A percentile compares a stretch with the other conserved stretches of the same genome.
These are phyloP conservation scores for Andrena haemorrhoa DNA, from an alignment of 2,888 invertebrate genomes.

Conservation along the genomic window DNA sequence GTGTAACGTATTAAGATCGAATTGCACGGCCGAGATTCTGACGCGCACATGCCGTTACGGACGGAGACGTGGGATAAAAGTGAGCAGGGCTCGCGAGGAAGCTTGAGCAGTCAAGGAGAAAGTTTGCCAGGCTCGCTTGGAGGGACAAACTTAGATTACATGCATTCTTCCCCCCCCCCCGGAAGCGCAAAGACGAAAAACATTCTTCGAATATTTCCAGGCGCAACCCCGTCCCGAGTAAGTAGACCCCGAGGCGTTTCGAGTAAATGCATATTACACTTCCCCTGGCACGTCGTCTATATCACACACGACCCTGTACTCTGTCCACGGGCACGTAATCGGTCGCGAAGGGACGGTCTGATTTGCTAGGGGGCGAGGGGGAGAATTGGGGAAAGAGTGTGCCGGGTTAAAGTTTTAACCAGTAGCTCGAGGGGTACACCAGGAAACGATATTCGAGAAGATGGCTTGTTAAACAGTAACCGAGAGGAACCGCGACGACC, in stretches of 20 bases:
- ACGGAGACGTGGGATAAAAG: constrained; percentile 4
- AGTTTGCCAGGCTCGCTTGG: constrained; percentile 15
- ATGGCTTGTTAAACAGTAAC: constrained; percentile 68
- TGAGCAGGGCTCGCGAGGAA: constrained; percentile 9
- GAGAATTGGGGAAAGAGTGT: constrained; percentile 48
- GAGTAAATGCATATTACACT: constrained; percentile 28
- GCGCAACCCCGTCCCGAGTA: constrained; percentile 36
- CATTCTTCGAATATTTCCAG: constrained; percentile 53
- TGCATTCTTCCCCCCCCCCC: constrained; percentile 42
- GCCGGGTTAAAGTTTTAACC: constrained; percentile 70
- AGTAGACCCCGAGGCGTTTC: constrained; percentile 37
- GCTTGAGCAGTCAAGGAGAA: constrained; percentile 35
- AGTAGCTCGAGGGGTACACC: constrained; percentile 52
- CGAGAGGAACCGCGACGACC: constrained; percentile 12
- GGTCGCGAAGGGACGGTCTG: constrained; percentile 16
- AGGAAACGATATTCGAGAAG: constrained; percentile 55
- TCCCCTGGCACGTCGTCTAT: not conserved
- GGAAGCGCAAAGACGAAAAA: constrained; percentile 32
- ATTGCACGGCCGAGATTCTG: not conserved
- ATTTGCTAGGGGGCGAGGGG: constrained; percentile 18
- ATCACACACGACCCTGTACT: constrained; percentile 1
- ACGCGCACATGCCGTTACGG: not conserved
- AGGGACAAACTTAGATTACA: constrained; percentile 55
- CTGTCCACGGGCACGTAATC: not conserved
- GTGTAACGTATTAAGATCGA: constrained; percentile 17